Conservation (phyloP, 2,888 invertebrate species). For the Dendrolimus pini region DNA sequence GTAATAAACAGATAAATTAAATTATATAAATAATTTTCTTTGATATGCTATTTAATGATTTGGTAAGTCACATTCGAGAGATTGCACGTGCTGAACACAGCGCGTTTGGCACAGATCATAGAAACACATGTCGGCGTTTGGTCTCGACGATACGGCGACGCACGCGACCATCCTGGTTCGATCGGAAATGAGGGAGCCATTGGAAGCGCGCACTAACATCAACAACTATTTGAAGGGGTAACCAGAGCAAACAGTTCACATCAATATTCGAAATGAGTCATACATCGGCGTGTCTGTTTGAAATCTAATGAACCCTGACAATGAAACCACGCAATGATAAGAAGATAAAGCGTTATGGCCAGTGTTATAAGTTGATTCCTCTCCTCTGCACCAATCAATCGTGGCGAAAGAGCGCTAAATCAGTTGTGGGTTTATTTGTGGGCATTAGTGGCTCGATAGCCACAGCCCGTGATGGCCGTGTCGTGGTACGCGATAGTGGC, state of each 20-base stretch:
- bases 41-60: conserved; percentile 11
- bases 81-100: conserved; percentile 34
- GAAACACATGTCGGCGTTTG: too few species aligned
- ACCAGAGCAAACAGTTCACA: too few species aligned
- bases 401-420: conserved; percentile 58
- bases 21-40: too few species aligned
- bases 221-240: conserved; percentile 12
- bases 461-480: conserved; percentile 56
- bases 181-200: conserved; percentile 49
- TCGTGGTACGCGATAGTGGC: conserved; percentile 53
- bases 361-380: conserved; percentile 6
- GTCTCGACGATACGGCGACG: conserved; percentile 19
- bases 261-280: background rate
- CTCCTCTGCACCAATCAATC: conserved; percentile 42
- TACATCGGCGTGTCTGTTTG: conserved; percentile 21
- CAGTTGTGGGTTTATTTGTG: conserved; percentile 15
- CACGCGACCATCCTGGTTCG: conserved; percentile 31
- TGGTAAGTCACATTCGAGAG: conserved; percentile 41
- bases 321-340: conserved; percentile 8
- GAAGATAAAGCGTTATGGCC: conserved; percentile 3
- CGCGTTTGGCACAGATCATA: too few species aligned
- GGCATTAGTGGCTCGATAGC: conserved; percentile 55
- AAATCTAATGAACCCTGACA: background rate
- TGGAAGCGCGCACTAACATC: conserved; percentile 50
- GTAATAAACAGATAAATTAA: too few species aligned